Evolutionary conservation across 2,888 invertebrate genomes (phyloP).

Genomic region (Oscheius myriophilus): DNA sequence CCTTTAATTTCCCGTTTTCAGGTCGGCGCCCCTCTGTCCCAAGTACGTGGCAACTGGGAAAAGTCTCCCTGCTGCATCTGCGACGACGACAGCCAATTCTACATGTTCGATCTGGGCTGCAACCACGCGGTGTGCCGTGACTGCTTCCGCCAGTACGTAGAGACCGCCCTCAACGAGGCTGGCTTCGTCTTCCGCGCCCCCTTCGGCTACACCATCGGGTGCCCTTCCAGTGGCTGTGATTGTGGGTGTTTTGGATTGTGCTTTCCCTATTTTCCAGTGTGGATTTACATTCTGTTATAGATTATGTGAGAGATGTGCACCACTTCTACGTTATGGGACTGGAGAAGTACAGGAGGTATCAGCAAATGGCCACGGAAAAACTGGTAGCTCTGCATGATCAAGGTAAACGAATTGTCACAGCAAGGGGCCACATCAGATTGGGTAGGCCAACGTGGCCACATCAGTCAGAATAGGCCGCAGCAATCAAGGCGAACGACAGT

Average conservation of each 20-base stretch:
- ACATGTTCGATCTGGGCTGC: constrained; percentile 51
- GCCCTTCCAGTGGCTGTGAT: constrained; percentile 47
- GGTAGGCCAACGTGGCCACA: too few species aligned
- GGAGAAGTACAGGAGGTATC: constrained; percentile 54
- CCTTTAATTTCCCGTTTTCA: background rate
- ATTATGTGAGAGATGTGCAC: constrained; percentile 56
- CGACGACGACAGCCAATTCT: constrained; percentile 34
- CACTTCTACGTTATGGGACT: constrained; percentile 58
- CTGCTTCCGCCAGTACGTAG: constrained; percentile 53
- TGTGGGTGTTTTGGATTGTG: too few species aligned
- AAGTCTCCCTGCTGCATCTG: constrained; percentile 55
- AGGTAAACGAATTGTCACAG: constrained; percentile 18
- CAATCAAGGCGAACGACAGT: too few species aligned
- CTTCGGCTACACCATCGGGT: constrained; percentile 53
- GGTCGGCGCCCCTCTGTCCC: constrained; percentile 41
- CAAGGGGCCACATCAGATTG: too few species aligned
- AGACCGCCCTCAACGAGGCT: constrained; percentile 38
- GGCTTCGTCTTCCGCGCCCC: constrained; percentile 46
- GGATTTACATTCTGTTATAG: constrained; percentile 31
- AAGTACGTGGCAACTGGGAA: constrained; percentile 52
- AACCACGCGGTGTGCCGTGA: constrained; percentile 46
- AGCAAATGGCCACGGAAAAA: constrained; percentile 55
- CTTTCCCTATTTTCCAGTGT: too few species aligned
- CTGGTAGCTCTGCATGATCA: constrained; percentile 49
- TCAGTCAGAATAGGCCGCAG: too few species aligned